Base-by-base conservation (phyloP, 2,113 vertebrate species). In the Brachionichthys hirsutus region DNA sequence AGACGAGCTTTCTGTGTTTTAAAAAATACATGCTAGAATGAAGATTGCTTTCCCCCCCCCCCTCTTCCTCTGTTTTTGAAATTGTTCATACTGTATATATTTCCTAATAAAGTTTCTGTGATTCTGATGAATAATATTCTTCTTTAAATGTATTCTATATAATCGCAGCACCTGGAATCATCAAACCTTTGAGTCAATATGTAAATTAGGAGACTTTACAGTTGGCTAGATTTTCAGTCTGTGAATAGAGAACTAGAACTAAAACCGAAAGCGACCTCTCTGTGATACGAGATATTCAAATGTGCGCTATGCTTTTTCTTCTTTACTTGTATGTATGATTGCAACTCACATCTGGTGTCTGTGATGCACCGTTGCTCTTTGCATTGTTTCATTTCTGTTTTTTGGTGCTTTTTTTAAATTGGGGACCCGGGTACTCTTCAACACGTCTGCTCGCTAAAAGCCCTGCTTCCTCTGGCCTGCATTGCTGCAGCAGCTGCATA, bases 341-440 rank as follows among this genome's bases (percentile, higher is more conserved):
- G 15, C 55, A 17, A 62, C 69, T 74, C 63, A 67, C 87, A 85
- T 80, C 80, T 77, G 80, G 17, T 63, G 30, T 70, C 55, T 59
- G 73, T 60, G 20, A 77, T 20, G 74, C 85, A 70, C 60, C 44
- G 58, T 73, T 84, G 77, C 68, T 69, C 58, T 49, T 50, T 12
- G 42, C 20, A 2, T 15, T 36, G 54, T 88, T 84, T 90, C 88
- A 82, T 65, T 91, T 91, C 88, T 89, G 54, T 49, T 50, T 85
- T 75, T 73, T 65, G n/a, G 50, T 42, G 13, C 68, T 76, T 66
- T 78, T 77, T n/a, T n/a, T n/a, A n/a, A n/a, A n/a, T n/a, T 72
- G 62, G 45, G 18, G 46, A 42, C 16, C 41, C 63, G 68, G 59
- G 34, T 77, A 62, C 87, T 82, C 60, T 54, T 59, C 53, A 70